These are phyloP conservation scores for Bombus pyrosoma DNA, from an alignment of 1,140 invertebrate species.

Conservation along the genomic window DNA sequence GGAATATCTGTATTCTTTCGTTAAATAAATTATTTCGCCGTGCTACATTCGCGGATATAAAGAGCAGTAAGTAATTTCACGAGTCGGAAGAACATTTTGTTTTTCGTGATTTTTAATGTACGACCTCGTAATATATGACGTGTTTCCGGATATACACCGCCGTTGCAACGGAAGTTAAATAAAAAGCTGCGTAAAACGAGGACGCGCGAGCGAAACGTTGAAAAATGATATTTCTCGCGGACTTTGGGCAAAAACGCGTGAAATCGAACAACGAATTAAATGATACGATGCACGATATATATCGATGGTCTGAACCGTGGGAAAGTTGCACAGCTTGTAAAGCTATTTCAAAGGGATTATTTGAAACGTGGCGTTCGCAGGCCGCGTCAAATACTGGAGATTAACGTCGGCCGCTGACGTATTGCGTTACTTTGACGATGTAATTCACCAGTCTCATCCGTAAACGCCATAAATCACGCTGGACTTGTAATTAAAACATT, in stretches of 20 bases:
- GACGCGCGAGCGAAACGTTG: not conserved
- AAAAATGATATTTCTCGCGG: conserved; percentile 11
- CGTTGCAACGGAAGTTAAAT: not conserved
- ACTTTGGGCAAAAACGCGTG: not conserved
- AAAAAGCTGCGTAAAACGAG: not conserved
- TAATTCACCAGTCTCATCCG: not conserved
- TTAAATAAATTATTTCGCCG: not conserved
- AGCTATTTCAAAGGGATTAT: conserved; percentile 27
- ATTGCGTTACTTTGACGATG: conserved; percentile 28
- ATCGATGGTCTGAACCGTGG: not conserved
- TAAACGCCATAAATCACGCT: not conserved
- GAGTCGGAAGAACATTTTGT: conserved; percentile 2
- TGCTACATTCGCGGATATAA: not conserved
- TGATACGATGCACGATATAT: not conserved
- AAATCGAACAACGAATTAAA: conserved; percentile 33
- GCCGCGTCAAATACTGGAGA: conserved; percentile 6
- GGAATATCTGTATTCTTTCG: too few relatives aligned
- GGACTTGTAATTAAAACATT: not conserved
- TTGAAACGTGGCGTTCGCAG: not conserved
- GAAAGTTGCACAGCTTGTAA: not conserved
- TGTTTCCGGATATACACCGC: not conserved
- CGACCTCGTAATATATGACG: not conserved
- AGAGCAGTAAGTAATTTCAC: not conserved
- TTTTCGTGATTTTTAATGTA: not conserved
- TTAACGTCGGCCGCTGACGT: conserved; percentile 11